Base-by-base conservation (phyloP, 1,140 invertebrate species). In the Euura saliciscinereae region DNA sequence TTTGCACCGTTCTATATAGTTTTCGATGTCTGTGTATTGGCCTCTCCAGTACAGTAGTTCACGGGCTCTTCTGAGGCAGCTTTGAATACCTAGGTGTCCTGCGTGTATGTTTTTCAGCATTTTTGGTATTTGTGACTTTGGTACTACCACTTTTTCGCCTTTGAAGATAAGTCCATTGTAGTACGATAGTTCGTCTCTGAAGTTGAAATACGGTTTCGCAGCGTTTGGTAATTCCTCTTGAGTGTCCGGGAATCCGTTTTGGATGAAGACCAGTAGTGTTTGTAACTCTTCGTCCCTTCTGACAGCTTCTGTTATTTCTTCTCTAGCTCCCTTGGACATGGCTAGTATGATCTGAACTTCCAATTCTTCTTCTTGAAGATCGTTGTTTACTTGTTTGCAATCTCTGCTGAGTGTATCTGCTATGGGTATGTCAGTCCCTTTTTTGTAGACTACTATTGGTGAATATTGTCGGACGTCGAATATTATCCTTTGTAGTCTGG, bases 401-500 rank as follows among this genome's bases (percentile, higher is more conserved):
- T 73, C 64, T 73, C 71, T 59, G 72, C 71, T 80, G 71, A 78
- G 73, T 71, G 74, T 76, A 80, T 84, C 79, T 69, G 77, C 78
- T 66, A 82, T 59, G 3, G 70, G 72, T 11, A 82, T 51, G 65
- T 80, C 72, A 43, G 69, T 76, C 3, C 78, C 79, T 5, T 73
- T 73, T 68, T 78, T 77, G 66, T 81, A 82, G 51, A 45, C 72
- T 8, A 79, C 78, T 2, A 75, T 77, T 66, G 79, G 77, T 28
- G 76, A 73, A 77, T 86, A 89, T 73, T 77, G 65, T 66, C 85
- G 83, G 13, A 89, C 66, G 67, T 78, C 75, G 2, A 90, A 71
- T 11, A 87, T 51, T 83, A 89, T 87, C 11, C 83, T 69, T 77
- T 89, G 82, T 45, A 90, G 74, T 70, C 88, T 71, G 7, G 79